These are phyloP conservation scores for Leptopilina syphax DNA, from an alignment of 2,888 invertebrate species.

Conservation along the genomic window DNA sequence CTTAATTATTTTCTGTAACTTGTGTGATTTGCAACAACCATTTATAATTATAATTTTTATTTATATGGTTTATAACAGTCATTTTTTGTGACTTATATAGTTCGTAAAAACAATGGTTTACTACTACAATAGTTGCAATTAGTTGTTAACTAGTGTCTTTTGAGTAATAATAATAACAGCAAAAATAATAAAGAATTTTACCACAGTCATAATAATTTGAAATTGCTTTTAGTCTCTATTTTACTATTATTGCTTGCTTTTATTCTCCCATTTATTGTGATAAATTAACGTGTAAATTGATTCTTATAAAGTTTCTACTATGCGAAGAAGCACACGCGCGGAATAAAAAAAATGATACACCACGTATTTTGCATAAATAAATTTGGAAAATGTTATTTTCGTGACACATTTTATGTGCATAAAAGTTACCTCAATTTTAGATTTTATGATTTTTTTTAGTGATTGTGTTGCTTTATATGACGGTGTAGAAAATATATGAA, in stretches of 20 bases:
- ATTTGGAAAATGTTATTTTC: slow-evolving; percentile 6
- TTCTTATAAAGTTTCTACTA: not conserved
- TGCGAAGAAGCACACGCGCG: not conserved
- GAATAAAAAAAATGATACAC: not conserved
- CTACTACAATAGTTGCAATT: too few species aligned
- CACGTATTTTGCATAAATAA: slow-evolving; percentile 12
- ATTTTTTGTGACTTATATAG: too few species aligned
- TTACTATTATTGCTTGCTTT: not conserved
- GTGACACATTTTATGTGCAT: not conserved
- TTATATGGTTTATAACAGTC: too few species aligned
- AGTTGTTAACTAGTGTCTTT: too few species aligned
- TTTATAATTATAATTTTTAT: too few species aligned
- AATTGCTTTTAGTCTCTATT: too few species aligned
- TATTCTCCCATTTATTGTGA: not conserved
- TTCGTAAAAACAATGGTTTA: too few species aligned
- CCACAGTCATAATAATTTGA: too few species aligned
- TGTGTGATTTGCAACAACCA: too few species aligned
- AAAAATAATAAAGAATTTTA: too few species aligned
- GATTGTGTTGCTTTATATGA: not conserved
- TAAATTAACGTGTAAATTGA: not conserved
- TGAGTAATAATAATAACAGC: too few species aligned
- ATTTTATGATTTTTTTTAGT: slow-evolving; percentile 2
- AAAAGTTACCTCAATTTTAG: slow-evolving; percentile 7
- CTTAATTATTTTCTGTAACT: too few species aligned
- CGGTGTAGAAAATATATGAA: not conserved